Evolutionary conservation across 1,140 invertebrate genomes (phyloP).

Genomic region (Dendrolimus punctatus): DNA sequence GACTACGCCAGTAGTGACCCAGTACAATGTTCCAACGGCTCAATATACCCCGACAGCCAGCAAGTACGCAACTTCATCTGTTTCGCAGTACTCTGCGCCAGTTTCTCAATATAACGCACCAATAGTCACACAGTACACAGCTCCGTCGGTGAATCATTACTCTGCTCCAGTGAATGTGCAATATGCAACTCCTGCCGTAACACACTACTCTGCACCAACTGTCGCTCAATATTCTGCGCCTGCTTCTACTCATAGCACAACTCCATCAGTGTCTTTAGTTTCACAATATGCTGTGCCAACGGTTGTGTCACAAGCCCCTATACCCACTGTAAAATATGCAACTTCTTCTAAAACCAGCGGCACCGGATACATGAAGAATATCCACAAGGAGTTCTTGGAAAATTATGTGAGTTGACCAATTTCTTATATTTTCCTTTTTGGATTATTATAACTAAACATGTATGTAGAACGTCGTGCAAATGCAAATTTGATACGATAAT

Average conservation of each 20-base stretch:
- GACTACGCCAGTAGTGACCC: conserved; percentile 11
- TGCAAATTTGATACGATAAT: too few relatives aligned
- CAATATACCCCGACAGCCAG: conserved; percentile 7
- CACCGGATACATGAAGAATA: conserved; percentile 59
- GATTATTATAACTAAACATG: too few relatives aligned
- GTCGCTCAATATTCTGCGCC: conserved; percentile 27
- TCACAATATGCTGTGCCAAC: conserved; percentile 16
- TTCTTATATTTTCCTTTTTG: conserved; percentile 1
- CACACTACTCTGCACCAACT: conserved; percentile 21
- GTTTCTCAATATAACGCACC: conserved; percentile 2
- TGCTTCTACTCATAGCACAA: conserved; percentile 18
- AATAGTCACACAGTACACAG: conserved; percentile 1
- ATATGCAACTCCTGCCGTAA: conserved; percentile 13
- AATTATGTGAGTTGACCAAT: conserved; percentile 72
- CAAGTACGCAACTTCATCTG: conserved; percentile 12
- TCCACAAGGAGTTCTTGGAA: conserved; percentile 72
- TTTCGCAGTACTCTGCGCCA: conserved; percentile 18
- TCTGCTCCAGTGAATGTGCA: conserved; percentile 23
- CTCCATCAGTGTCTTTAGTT: conserved; percentile 23
- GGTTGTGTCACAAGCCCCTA: conserved; percentile 5
- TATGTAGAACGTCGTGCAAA: too few relatives aligned
- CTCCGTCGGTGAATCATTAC: background rate
- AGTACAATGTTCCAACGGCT: conserved; percentile 11
- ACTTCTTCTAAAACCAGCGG: conserved; percentile 20
- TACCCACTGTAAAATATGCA: conserved; percentile 6